phyloP scores from a whole-genome alignment of 2,113 vertebrate species.

The Ciconia boyciana region DNA sequence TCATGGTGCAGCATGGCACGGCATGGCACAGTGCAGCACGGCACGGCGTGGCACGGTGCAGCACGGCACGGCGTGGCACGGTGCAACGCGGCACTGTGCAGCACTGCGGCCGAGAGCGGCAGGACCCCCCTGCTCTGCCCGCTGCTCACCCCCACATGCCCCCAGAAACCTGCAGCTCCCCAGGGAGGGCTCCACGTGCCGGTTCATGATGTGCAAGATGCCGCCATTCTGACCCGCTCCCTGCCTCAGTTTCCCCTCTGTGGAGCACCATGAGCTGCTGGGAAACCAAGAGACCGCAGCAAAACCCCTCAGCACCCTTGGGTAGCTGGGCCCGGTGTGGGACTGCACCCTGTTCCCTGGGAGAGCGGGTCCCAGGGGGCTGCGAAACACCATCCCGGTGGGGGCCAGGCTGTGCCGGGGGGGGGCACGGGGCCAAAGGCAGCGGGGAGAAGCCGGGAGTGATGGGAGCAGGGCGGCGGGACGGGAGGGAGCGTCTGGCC shows the following conservation, averaged over 20 bases:
- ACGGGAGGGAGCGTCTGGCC: background rate
- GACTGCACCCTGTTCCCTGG: background rate
- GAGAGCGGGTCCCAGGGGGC: background rate
- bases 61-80: background rate
- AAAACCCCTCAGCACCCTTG: rapidly evolving
- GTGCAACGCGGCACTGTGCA: background rate
- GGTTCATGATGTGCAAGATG: rapidly evolving
- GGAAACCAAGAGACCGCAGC: no score
- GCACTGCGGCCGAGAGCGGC: background rate
- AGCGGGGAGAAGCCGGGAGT: background rate
- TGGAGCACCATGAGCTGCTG: background rate
- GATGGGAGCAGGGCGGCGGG: background rate
- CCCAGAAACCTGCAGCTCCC: background rate
- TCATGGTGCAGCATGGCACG: no score
- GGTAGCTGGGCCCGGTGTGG: background rate
- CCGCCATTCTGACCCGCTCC: no score
- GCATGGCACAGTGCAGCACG: background rate
- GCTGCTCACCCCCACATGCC: background rate
- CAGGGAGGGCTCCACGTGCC: background rate
- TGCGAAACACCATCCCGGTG: rapidly evolving
- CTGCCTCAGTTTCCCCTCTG: background rate
- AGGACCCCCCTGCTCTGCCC: background rate
- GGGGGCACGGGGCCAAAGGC: background rate
- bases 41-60: no score
- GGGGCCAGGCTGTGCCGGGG: background rate